phyloP scores from a whole-genome alignment of 1,140 invertebrate species.

The Penaeus japonicus region DNA sequence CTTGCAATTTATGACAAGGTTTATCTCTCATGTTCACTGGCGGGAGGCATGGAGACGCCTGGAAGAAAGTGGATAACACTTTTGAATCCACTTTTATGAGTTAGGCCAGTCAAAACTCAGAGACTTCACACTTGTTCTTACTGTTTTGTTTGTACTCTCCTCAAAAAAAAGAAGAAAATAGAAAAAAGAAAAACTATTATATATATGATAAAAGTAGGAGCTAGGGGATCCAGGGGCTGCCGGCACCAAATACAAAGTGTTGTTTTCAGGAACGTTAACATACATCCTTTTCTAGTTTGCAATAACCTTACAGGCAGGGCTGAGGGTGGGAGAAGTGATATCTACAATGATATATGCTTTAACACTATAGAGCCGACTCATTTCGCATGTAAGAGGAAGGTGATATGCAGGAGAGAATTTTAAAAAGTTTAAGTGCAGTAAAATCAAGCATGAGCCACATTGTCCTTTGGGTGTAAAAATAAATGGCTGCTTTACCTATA shows the following conservation, averaged over 20 bases:
- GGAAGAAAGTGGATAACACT: slow-evolving; percentile 39
- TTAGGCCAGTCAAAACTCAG: not conserved
- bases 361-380: not conserved
- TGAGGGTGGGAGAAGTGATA: slow-evolving; percentile 12
- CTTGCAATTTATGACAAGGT: not conserved
- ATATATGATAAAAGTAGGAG: too few relatives aligned
- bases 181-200: not conserved
- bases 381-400: not conserved
- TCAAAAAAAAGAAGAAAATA: not conserved
- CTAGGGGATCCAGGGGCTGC: too few relatives aligned
- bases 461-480: slow-evolving; percentile 16
- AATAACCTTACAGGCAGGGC: slow-evolving; percentile 1
- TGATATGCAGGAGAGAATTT: slow-evolving; percentile 20
- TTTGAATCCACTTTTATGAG: not conserved
- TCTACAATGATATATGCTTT: slow-evolving; percentile 38
- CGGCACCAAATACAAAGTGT: too few relatives aligned
- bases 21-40: slow-evolving; percentile 13
- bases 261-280: too few relatives aligned
- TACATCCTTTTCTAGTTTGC: not conserved
- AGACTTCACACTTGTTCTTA: slow-evolving; percentile 1
- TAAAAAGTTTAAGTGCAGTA: not conserved
- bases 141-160: slow-evolving; percentile 16
- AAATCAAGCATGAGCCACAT: not conserved
- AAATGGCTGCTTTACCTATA: slow-evolving; percentile 18
- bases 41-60: slow-evolving; percentile 43